These are phyloP conservation scores for Labeo calbasu DNA, from an alignment of 2,797 vertebrate genomes.

Conservation along the genomic window DNA sequence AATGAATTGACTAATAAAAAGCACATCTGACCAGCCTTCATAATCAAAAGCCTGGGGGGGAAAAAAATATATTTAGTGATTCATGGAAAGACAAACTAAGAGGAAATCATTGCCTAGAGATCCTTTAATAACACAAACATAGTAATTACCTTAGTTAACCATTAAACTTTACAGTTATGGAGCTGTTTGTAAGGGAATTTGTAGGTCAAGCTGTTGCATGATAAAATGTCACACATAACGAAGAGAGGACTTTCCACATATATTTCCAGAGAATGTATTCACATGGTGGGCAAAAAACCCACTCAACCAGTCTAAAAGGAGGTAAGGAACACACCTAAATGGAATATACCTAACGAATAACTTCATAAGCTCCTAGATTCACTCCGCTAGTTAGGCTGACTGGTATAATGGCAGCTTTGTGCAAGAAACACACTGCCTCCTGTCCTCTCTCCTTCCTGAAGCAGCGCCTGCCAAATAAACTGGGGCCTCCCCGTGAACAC, in stretches of 20 bases:
- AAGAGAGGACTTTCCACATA: neutral
- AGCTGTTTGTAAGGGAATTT: neutral
- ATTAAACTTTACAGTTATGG: neutral
- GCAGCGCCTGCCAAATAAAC: constrained; percentile 58
- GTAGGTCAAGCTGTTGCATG: neutral
- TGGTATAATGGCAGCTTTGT: constrained; percentile 80
- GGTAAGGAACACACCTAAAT: constrained; percentile 4
- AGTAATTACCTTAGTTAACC: neutral
- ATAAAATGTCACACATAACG: neutral
- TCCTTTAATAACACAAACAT: neutral
- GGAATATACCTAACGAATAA: constrained; percentile 26
- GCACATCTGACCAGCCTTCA: constrained; percentile 87
- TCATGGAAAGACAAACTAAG: neutral
- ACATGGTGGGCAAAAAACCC: neutral
- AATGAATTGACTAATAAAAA: constrained; percentile 88
- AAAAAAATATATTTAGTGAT: neutral
- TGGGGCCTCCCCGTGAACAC: constrained; percentile 52
- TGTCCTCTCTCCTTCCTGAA: constrained; percentile 62
- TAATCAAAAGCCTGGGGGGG: constrained; percentile 85
- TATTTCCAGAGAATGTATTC: neutral
- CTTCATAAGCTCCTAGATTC: constrained; percentile 62
- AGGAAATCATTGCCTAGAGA: neutral
- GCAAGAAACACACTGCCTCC: constrained; percentile 63
- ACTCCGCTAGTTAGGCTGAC: constrained; percentile 58
- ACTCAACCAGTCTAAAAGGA: neutral